Evolutionary conservation across 2,888 invertebrate genomes (phyloP), one percentile per base, ranked within the genome.

Genomic region (Dyspetes luteomarginatus): DNA sequence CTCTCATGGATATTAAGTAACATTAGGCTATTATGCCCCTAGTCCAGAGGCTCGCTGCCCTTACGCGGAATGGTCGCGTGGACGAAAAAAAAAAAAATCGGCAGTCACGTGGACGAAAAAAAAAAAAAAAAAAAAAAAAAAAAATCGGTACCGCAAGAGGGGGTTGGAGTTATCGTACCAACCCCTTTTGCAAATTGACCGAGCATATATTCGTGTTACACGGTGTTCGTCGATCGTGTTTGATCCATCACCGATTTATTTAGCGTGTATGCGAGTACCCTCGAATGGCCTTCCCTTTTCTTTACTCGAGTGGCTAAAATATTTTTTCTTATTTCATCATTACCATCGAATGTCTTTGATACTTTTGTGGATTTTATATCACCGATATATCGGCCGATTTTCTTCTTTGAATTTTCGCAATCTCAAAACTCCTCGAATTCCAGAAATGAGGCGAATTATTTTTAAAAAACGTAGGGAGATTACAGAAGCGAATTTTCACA

Each of bases 1-100:
- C 74, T 67, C 78, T 58, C 67, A 76, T 82, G 76, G 85, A 84
- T 85, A 86, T 86, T 86, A 86, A 86, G 83, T 86, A 86, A 83
- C 83, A 86, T 86, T 83, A 84, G 83, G 78, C 84, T 75, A 85
- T 86, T 86, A 86, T 85, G 85, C 69, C 76, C 62, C 74, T 62
- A 64, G 73, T 75, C 72, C 64, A 68, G 52, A 71, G 64, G 71
- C 67, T 78, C 72, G 74, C 58, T 76, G 81, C 58, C 82, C 74
- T 55, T 68, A 58, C 30, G 19, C 69, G 72, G 62, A 71, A 65
- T 58, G 65, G 62, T 41, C 50, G 67, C 64, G 74, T 65, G 26
- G 60, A n/a, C 60, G 22, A 52, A 36, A 30, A 36, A 69, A 67
- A 56, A 60, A 56, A 41, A 48, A 30, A 58, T 56, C 60, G 79